A percentile compares a stretch with the other conserved stretches of the same genome.
These are phyloP conservation scores for Phataginus tricuspis DNA, from an alignment of 2,797 vertebrate genomes.

Conservation along the genomic window DNA sequence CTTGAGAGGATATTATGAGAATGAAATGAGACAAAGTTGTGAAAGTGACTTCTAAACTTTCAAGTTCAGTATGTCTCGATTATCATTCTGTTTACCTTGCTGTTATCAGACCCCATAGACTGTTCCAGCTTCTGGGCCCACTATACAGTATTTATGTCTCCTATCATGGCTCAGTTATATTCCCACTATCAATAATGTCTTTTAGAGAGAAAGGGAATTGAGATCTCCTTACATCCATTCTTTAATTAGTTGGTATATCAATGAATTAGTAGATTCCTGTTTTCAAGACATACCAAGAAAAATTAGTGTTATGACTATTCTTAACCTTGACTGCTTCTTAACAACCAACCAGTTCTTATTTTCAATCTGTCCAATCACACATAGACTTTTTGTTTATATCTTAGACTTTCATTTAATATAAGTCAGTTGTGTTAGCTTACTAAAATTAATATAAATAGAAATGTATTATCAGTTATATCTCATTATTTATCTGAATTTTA, in stretches of 20 bases:
- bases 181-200: background rate
- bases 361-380: background rate
- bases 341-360: conserved; percentile 32
- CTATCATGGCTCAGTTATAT: background rate
- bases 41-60: conserved; percentile 30
- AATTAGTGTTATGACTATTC: conserved; percentile 8
- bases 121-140: background rate
- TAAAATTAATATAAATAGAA: conserved; percentile 10
- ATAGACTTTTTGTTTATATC: background rate
- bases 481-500: conserved; percentile 15
- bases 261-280: background rate
- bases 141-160: background rate
- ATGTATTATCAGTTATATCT: background rate
- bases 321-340: background rate
- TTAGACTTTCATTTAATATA: conserved; percentile 15
- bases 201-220: background rate
- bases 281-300: background rate
- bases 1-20: background rate
- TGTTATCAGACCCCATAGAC: background rate
- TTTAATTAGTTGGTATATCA: background rate
- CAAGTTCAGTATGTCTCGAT: background rate
- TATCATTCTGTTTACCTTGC: background rate
- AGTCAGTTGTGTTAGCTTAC: background rate
- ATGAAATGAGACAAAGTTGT: background rate
- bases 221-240: background rate